Evolutionary conservation across 2,797 vertebrate species (phyloP).

Genomic region (Merluccius polli): DNA sequence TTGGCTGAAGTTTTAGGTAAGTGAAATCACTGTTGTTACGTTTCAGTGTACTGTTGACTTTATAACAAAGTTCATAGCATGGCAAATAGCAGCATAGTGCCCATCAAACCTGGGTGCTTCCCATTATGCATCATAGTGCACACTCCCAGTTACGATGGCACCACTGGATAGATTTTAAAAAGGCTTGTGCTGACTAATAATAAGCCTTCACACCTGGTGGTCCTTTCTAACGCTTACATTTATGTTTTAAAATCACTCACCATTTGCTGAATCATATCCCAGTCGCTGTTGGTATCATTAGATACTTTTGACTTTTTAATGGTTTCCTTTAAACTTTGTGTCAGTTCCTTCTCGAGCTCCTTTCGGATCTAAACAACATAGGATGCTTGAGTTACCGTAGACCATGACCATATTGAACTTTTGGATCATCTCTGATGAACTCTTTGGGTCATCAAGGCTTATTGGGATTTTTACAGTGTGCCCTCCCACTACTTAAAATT

Average conservation of each 20-base stretch:
- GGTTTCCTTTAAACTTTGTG: accelerated
- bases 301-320: background rate
- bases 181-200: background rate
- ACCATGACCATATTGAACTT: background rate
- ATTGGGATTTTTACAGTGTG: no score
- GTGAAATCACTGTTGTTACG: background rate
- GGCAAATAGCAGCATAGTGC: background rate
- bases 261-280: constrained; percentile 47
- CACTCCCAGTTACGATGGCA: no score
- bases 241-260: constrained; percentile 42
- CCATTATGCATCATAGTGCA: no score
- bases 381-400: background rate
- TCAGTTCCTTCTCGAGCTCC: constrained; percentile 28
- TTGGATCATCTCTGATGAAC: background rate
- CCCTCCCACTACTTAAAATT: no score
- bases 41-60: background rate
- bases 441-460: no score
- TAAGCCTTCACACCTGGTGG: background rate
- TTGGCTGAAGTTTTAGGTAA: background rate
- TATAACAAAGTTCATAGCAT: background rate
- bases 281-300: constrained; percentile 35
- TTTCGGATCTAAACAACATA: constrained; percentile 37
- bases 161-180: background rate
- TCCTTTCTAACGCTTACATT: background rate
- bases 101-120: background rate